Percentiles rank a stretch among this genome's conserved stretches.
phyloP scores from a whole-genome alignment of 2,888 invertebrate species.

The Dusona sp. region DNA sequence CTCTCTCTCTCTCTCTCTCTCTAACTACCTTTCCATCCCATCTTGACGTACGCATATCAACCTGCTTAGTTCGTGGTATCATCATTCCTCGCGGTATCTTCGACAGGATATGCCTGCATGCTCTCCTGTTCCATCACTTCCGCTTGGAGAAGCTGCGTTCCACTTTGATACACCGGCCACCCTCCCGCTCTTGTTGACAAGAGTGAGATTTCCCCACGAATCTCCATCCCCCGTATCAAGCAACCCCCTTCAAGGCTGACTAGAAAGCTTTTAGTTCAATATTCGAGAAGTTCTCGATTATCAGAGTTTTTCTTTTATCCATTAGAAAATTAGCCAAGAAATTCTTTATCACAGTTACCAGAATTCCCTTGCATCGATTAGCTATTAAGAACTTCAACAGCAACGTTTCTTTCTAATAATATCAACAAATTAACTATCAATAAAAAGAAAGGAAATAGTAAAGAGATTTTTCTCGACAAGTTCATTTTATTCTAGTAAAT shows the following conservation, averaged over 20 bases:
- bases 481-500: too few relatives aligned
- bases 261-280: not conserved
- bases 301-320: not conserved
- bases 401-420: not conserved
- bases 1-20: not conserved
- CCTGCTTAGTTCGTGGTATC: constrained; percentile 22
- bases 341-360: not conserved
- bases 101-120: constrained; percentile 22
- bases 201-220: constrained; percentile 14
- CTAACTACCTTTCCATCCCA: not conserved
- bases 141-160: constrained; percentile 45
- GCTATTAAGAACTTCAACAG: not conserved
- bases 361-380: not conserved
- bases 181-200: constrained; percentile 7
- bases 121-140: constrained; percentile 41
- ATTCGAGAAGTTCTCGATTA: not conserved
- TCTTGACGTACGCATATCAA: constrained; percentile 26
- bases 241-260: not conserved
- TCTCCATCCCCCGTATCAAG: not conserved
- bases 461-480: too few relatives aligned
- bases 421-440: not conserved
- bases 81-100: constrained; percentile 25
- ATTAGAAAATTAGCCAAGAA: not conserved
- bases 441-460: not conserved
- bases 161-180: constrained; percentile 50